These are phyloP conservation scores for Lasioglossum albipes DNA, from an alignment of 1,140 invertebrate genomes.

Conservation along the genomic window DNA sequence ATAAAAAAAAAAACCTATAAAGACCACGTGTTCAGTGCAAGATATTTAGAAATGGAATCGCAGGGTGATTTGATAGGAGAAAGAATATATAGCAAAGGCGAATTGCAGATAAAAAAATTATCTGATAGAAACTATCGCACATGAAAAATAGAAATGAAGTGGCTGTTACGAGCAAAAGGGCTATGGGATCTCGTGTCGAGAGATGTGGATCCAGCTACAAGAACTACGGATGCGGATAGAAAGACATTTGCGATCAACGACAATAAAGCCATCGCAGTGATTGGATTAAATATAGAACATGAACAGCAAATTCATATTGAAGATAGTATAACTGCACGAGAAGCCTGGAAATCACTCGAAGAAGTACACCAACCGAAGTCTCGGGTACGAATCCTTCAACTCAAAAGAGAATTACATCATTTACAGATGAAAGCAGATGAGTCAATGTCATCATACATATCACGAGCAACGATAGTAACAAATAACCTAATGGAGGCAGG, in stretches of 20 bases:
- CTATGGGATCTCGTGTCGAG: background rate
- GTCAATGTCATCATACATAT: conserved; percentile 3
- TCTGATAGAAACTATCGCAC: background rate
- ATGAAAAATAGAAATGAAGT: conserved; percentile 2
- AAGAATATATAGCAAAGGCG: background rate
- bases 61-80: background rate
- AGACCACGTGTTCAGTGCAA: too few relatives aligned
- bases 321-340: background rate
- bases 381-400: background rate
- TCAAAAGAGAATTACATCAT: background rate
- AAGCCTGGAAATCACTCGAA: background rate
- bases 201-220: background rate
- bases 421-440: conserved; percentile 19
- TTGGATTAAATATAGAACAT: background rate
- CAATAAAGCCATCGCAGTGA: background rate
- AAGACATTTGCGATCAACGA: too few relatives aligned
- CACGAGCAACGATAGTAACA: background rate
- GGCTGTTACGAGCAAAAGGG: background rate
- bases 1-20: too few relatives aligned
- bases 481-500: conserved; percentile 29
- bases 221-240: background rate
- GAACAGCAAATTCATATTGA: background rate
- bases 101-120: background rate
- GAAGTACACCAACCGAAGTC: background rate
- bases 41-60: too few relatives aligned